Conservation (phyloP, 1,140 invertebrate genomes). For the Drosophila nigrodunni region DNA sequence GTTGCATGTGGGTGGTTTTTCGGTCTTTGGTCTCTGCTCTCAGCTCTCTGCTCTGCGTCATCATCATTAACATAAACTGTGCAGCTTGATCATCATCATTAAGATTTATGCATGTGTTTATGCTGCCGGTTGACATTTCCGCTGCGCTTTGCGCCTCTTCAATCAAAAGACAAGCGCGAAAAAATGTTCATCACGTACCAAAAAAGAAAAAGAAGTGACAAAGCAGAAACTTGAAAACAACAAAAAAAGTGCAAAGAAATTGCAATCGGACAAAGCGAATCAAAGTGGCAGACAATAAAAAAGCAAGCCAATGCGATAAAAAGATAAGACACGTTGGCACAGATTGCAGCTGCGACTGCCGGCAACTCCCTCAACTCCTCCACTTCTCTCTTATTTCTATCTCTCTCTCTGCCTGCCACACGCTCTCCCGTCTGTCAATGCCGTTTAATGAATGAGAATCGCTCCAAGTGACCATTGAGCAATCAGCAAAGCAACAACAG, state of each 20-base stretch:
- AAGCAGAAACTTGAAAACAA: background rate
- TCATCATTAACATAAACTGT: constrained; percentile 50
- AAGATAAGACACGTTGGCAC: constrained; percentile 75
- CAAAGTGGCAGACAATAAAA: constrained; percentile 76
- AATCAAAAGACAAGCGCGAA: constrained; percentile 74
- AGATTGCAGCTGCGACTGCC: constrained; percentile 38
- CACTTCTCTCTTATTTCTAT: background rate
- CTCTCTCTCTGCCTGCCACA: background rate
- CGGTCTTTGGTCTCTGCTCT: constrained; percentile 31
- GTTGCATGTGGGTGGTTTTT: constrained; percentile 65
- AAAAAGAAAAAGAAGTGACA: constrained; percentile 32
- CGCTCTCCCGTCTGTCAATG: constrained; percentile 29
- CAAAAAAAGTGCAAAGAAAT: constrained; percentile 23
- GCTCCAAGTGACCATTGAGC: constrained; percentile 48
- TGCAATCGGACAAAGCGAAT: constrained; percentile 53
- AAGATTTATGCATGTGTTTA: constrained; percentile 79
- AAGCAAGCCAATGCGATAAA: constrained; percentile 71
- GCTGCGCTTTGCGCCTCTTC: constrained; percentile 57
- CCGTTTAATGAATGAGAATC: constrained; percentile 48
- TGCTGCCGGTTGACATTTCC: constrained; percentile 77
- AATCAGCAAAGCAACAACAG: constrained; percentile 50
- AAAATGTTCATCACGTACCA: constrained; percentile 63
- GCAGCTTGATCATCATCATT: constrained; percentile 49
- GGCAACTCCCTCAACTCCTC: background rate
- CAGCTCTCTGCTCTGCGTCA: constrained; percentile 25